These are phyloP conservation scores for Lithobates sylvaticus DNA, from an alignment of 2,797 vertebrate genomes.

Conservation along the genomic window DNA sequence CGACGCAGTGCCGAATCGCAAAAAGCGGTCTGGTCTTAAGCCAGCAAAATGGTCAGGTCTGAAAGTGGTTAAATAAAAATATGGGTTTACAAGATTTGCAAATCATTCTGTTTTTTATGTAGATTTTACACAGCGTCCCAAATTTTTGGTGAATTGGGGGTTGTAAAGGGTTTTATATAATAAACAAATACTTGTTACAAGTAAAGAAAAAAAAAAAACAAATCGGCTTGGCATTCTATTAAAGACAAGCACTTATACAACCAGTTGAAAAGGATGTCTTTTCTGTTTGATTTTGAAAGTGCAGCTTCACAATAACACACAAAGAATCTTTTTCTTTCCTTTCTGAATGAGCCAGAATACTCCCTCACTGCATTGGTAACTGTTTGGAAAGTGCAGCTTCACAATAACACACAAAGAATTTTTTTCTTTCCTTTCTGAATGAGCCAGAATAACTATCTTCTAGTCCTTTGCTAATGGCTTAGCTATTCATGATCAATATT, in stretches of 20 bases:
- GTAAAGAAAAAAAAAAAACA: neutral
- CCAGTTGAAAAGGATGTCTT: neutral
- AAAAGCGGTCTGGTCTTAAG: too few relatives aligned
- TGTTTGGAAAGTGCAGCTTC: neutral
- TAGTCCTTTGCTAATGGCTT: neutral
- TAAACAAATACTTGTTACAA: neutral
- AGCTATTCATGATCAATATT: neutral
- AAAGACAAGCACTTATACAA: neutral
- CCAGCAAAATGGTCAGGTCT: too few relatives aligned
- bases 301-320: neutral
- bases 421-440: conserved; percentile 9
- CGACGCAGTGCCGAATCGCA: too few relatives aligned
- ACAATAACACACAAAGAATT: conserved; percentile 9
- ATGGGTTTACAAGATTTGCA: too few relatives aligned
- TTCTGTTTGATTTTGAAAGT: neutral
- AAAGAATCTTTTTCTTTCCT: conserved; percentile 9
- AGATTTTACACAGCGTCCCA: too few relatives aligned
- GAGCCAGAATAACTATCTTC: neutral
- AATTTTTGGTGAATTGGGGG: too few relatives aligned
- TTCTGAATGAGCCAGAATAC: neutral
- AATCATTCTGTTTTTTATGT: too few relatives aligned
- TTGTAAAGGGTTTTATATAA: neutral
- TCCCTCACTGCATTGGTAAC: too few relatives aligned
- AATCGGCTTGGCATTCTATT: neutral
- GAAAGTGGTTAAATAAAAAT: too few relatives aligned